A percentile compares a stretch with the other conserved stretches of the same genome.
These are phyloP conservation scores for Streptopelia turtur DNA, from an alignment of 2,797 vertebrate species.

Conservation along the genomic window DNA sequence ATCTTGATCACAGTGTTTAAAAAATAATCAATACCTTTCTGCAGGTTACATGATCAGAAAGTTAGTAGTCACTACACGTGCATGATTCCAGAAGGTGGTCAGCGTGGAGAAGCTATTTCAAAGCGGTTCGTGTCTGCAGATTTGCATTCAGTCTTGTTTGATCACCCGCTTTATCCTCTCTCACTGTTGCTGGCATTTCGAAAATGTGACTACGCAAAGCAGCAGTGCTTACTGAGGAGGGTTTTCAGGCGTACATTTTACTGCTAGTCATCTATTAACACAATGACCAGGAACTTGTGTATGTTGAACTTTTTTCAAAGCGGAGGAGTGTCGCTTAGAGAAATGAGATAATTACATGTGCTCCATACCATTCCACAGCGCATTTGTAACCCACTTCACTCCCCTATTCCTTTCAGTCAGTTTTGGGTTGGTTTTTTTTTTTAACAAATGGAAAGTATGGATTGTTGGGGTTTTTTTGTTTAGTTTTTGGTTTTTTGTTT, in stretches of 20 bases:
- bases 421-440: background rate
- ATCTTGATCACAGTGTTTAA: background rate
- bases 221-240: background rate
- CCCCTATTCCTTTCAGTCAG: constrained; percentile 35
- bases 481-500: background rate
- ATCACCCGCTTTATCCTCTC: background rate
- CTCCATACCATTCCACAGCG: constrained; percentile 32
- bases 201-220: background rate
- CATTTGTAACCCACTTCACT: constrained; percentile 33
- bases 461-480: background rate
- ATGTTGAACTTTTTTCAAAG: background rate
- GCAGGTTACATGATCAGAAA: background rate
- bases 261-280: background rate
- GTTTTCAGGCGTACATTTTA: background rate
- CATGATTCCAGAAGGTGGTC: background rate
- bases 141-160: background rate
- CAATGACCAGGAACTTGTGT: background rate
- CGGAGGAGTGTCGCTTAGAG: background rate
- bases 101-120: background rate
- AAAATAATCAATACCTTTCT: background rate
- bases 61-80: background rate
- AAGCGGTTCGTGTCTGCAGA: background rate
- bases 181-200: background rate
- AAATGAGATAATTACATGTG: background rate
- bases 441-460: background rate